A percentile compares a stretch with the other conserved stretches of the same genome.
These are phyloP conservation scores for Polydesmus complanatus DNA, from an alignment of 2,888 invertebrate genomes.

Conservation along the genomic window DNA sequence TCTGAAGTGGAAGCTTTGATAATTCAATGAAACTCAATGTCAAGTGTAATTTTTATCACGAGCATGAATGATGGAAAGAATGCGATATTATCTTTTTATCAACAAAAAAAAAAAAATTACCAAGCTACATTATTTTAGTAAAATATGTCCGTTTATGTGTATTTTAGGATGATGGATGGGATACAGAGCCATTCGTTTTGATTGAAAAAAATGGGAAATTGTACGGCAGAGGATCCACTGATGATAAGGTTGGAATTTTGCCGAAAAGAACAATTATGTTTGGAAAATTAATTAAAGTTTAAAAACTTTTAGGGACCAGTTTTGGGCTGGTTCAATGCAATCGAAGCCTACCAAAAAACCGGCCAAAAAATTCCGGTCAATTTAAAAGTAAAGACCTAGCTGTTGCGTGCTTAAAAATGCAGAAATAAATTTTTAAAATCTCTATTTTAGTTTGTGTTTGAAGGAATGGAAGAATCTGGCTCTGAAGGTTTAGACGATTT, in stretches of 20 bases:
- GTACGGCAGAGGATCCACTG: constrained; percentile 80
- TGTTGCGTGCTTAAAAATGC: no score
- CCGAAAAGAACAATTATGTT: no score
- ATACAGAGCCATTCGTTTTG: constrained; percentile 82
- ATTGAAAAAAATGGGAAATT: constrained; percentile 76
- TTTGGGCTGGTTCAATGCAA: constrained; percentile 85
- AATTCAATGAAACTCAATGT: no score
- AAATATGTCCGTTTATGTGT: constrained; percentile 2
- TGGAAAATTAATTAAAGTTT: constrained; percentile 12
- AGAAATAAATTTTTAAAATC: neutral
- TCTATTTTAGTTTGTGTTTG: constrained; percentile 61
- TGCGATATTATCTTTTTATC: neutral
- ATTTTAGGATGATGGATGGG: constrained; percentile 74
- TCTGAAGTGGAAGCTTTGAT: no score
- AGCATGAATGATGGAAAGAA: neutral
- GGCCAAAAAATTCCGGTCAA: constrained; percentile 49
- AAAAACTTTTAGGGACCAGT: constrained; percentile 56
- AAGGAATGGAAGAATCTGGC: constrained; percentile 97
- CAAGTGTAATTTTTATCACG: no score
- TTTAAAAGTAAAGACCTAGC: constrained; percentile 39
- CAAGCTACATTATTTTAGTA: neutral
- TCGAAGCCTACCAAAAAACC: constrained; percentile 69
- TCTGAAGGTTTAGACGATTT: constrained; percentile 88
- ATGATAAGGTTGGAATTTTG: constrained; percentile 57
- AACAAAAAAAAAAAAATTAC: neutral